Evolutionary conservation across 2,113 vertebrate genomes (phyloP).

Genomic region (Nanorana parkeri): DNA sequence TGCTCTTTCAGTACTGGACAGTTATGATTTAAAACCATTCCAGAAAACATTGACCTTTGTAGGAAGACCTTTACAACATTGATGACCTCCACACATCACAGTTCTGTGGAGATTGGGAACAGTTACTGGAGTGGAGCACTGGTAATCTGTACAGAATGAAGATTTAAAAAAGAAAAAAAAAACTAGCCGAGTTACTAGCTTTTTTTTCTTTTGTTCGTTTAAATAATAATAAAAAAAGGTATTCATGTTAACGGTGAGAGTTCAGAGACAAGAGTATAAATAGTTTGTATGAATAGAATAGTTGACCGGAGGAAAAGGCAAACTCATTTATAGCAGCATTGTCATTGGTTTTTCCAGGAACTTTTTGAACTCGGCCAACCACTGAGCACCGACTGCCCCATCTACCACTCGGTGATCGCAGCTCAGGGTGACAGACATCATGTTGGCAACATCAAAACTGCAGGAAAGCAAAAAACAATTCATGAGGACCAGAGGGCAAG

Average conservation of each 20-base stretch:
- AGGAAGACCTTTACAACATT: conserved; percentile 12
- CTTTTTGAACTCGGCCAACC: conserved; percentile 93
- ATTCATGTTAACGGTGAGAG: conserved; percentile 66
- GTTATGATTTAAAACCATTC: conserved; percentile 25
- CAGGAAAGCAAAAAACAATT: not conserved
- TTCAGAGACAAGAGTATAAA: conserved; percentile 68
- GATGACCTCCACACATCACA: conserved; percentile 2
- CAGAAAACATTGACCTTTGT: conserved; percentile 24
- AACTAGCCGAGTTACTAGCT: conserved; percentile 63
- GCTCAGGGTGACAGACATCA: conserved; percentile 97
- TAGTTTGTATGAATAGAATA: conserved; percentile 70
- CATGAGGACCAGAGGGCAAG: not conserved
- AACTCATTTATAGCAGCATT: conserved; percentile 84
- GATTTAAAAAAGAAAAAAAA: conserved; percentile 65
- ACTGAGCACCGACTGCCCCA: conserved; percentile 92
- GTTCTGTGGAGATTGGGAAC: conserved; percentile 15
- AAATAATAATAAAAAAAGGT: conserved; percentile 68
- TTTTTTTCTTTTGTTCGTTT: conserved; percentile 56
- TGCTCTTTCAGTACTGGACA: not conserved
- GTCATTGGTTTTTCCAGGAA: conserved; percentile 90
- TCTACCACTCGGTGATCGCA: conserved; percentile 95
- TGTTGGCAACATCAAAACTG: conserved; percentile 90
- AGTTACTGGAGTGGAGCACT: conserved; percentile 68
- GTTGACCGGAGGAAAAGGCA: conserved; percentile 63
- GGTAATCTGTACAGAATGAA: conserved; percentile 69